Evolutionary conservation across 1,140 invertebrate species (phyloP).

Genomic region (Geopemphigus sp.): DNA sequence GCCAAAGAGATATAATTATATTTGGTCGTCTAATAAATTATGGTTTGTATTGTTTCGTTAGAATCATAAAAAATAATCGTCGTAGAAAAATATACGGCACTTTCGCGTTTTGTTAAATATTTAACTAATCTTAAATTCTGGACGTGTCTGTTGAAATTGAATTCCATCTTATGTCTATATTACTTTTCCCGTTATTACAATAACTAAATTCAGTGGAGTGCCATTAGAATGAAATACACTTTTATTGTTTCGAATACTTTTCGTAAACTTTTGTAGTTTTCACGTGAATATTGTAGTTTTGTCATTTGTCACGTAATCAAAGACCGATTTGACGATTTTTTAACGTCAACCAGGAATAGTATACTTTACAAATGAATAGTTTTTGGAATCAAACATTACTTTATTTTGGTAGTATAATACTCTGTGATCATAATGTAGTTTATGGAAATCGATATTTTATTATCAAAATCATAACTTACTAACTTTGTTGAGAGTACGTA

Average conservation of each 20-base stretch:
- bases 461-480: not conserved
- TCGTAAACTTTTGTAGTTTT: not conserved
- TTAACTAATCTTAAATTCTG: not conserved
- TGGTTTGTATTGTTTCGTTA: too few relatives aligned
- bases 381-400: not conserved
- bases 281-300: constrained; percentile 12
- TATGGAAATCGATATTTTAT: not conserved
- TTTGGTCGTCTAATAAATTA: too few relatives aligned
- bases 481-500: not conserved
- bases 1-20: too few relatives aligned
- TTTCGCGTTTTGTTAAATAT: not conserved
- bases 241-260: not conserved
- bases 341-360: not conserved
- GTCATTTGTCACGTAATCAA: too few relatives aligned
- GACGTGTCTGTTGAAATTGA: not conserved
- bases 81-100: not conserved
- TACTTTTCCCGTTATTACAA: not conserved
- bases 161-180: not conserved
- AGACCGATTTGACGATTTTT: not conserved
- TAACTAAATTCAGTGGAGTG: constrained; percentile 6
- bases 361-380: not conserved
- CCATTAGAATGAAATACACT: not conserved
- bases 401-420: not conserved
- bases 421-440: not conserved
- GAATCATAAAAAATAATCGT: not conserved